Conservation (phyloP, 2,888 invertebrate species). For the Cataglyphis rosenhaueri region DNA sequence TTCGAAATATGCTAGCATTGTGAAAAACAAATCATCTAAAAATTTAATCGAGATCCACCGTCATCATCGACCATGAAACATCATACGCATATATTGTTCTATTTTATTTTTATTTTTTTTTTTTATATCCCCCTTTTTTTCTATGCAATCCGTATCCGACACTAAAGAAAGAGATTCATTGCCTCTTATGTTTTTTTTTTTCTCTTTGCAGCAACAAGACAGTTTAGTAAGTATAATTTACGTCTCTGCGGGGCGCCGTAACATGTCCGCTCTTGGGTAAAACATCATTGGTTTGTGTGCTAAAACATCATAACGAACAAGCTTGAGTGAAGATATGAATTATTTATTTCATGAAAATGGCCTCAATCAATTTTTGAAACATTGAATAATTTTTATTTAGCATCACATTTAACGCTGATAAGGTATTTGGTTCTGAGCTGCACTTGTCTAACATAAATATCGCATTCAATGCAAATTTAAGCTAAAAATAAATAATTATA, state of each 20-base stretch:
- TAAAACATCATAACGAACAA: slow-evolving; percentile 32
- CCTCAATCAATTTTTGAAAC: slow-evolving; percentile 6
- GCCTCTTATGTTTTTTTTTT: slow-evolving; percentile 84
- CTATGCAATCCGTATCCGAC: slow-evolving; percentile 16
- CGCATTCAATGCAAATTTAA: background rate
- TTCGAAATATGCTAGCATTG: background rate
- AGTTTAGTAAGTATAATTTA: slow-evolving; percentile 88
- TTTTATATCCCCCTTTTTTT: background rate
- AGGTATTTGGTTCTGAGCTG: background rate
- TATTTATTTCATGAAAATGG: background rate
- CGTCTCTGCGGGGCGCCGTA: slow-evolving; percentile 61
- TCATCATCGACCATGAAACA: slow-evolving; percentile 21
- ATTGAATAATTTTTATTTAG: background rate
- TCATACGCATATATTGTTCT: slow-evolving; percentile 9
- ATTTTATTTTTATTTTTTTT: background rate
- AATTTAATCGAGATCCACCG: slow-evolving; percentile 19
- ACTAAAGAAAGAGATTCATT: slow-evolving; percentile 61
- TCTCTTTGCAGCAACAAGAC: slow-evolving; percentile 88
- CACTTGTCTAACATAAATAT: slow-evolving; percentile 4
- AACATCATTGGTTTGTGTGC: slow-evolving; percentile 60
- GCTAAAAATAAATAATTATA: background rate
- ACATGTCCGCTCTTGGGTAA: slow-evolving; percentile 69
- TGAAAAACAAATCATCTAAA: slow-evolving; percentile 2
- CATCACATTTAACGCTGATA: background rate
- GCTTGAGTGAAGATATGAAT: slow-evolving; percentile 35